Conservation (phyloP, 92 coral and sea anemone genomes). For the Phenganax stokvisi region DNA sequence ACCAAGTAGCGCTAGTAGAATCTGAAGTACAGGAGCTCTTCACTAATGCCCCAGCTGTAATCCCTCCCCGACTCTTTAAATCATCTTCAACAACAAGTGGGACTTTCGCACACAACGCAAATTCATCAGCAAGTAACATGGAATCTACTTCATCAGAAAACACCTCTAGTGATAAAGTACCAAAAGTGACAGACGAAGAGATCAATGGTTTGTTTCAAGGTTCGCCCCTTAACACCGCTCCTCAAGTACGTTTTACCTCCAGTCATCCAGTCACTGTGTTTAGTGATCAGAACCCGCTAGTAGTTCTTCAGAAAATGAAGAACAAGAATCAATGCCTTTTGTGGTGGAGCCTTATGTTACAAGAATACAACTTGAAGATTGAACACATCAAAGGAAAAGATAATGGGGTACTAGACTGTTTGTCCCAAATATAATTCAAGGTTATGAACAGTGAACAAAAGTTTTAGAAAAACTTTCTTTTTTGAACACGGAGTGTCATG, state of each 20-base stretch:
- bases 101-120: background rate
- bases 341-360: too few species aligned
- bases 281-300: too few species aligned
- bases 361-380: too few species aligned
- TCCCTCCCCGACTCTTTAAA: conserved; percentile 20
- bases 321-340: too few species aligned
- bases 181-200: conserved; percentile 15
- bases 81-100: conserved; percentile 11
- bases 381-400: too few species aligned
- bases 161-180: background rate
- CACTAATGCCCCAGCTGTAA: conserved; percentile 26
- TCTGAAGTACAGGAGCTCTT: conserved; percentile 27
- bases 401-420: too few species aligned
- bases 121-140: conserved; percentile 9
- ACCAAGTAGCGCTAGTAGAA: conserved; percentile 32
- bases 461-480: too few species aligned
- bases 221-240: conserved; percentile 14
- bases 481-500: too few species aligned
- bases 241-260: background rate
- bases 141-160: conserved; percentile 8
- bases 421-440: too few species aligned
- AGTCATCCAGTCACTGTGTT: too few species aligned
- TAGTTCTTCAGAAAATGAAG: too few species aligned
- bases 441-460: too few species aligned
- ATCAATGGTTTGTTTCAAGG: conserved; percentile 18